A percentile compares a stretch with the other conserved stretches of the same genome.
These are phyloP conservation scores for Dryas iulia DNA, from an alignment of 1,140 invertebrate genomes.

Conservation along the genomic window DNA sequence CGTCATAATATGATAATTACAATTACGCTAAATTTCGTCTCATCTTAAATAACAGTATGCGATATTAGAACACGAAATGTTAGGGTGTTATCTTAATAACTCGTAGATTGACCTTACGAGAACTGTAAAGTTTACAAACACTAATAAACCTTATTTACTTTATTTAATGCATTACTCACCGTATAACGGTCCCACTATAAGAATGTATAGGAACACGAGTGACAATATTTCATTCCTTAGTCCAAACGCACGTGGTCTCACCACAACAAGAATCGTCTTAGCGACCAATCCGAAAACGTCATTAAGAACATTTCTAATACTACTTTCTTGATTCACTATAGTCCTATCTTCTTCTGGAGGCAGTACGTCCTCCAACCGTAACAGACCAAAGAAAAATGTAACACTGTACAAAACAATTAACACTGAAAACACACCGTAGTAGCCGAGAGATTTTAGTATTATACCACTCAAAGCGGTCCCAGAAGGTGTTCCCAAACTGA, in stretches of 20 bases:
- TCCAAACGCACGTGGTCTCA: slow-evolving; percentile 64
- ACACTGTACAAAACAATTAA: slow-evolving; percentile 51
- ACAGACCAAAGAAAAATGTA: slow-evolving; percentile 61
- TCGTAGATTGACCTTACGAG: not conserved
- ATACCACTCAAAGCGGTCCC: slow-evolving; percentile 73
- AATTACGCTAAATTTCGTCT: slow-evolving; percentile 10
- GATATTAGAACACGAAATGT: slow-evolving; percentile 4
- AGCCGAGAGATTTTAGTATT: slow-evolving; percentile 54
- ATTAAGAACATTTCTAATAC: not conserved
- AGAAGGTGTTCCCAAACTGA: slow-evolving; percentile 70
- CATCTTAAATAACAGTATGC: slow-evolving; percentile 14
- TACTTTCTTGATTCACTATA: slow-evolving; percentile 19
- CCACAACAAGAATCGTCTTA: slow-evolving; percentile 73
- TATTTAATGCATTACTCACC: slow-evolving; percentile 56
- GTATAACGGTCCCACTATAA: slow-evolving; percentile 78
- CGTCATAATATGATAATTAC: slow-evolving; percentile 29
- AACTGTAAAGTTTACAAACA: not conserved
- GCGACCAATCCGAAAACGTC: slow-evolving; percentile 55
- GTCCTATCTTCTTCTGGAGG: slow-evolving; percentile 37
- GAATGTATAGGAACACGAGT: slow-evolving; percentile 71
- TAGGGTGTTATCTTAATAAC: not conserved
- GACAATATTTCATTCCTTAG: slow-evolving; percentile 69
- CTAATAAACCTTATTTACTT: not conserved
- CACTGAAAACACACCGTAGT: slow-evolving; percentile 70
- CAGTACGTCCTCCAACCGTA: slow-evolving; percentile 63